Base-by-base conservation (phyloP, 1,140 invertebrate genomes). In the Melitaea cinxia region DNA sequence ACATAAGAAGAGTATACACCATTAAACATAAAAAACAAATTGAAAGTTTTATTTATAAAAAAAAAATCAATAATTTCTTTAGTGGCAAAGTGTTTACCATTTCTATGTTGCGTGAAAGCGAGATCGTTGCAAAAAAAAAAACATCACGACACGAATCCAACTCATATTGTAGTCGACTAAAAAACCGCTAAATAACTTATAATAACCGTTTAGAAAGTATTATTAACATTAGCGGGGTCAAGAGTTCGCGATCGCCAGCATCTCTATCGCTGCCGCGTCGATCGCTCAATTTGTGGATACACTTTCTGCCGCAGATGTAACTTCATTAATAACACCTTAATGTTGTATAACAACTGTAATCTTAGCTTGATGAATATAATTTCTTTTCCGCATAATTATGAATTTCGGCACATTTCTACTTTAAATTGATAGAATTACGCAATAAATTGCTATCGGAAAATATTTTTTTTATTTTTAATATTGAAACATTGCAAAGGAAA, bases 121-220 rank as follows among this genome's bases (percentile, higher is more conserved):
- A 83, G 75, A 78, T 70, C 68, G 69, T 42, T 50, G 52, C 57
- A 65, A 72, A 75, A 78, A 72, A n/a, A 77, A 79, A 78, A 73
- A 71, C 67, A 70, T 68, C 63, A 53, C 72, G 71, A 72, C 77
- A 83, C 75, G 73, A 73, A 61, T 63, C 42, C n/a, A 24, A 59
- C 55, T 35, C 33, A 59, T 57, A 71, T 58, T 63, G 60, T 66
- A 52, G 47, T 52, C 23, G 10, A 49, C 15, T 50, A 65, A 35
- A 55, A 65, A 64, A 68, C 59, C 60, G 61, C 64, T 69, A 66
- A 69, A 69, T 56, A 67, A 62, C 58, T 65, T 56, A 65, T 65
- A 68, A 68, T 77, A 75, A 78, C 64, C 68, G 69, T 80, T 82
- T 82, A 83, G 80, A 85, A 85, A 85, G 81, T 81, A 66, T 70